Percentiles rank a stretch among this genome's conserved stretches.
phyloP scores from a whole-genome alignment of 2,797 vertebrate species.

The Vultur gryphus region DNA sequence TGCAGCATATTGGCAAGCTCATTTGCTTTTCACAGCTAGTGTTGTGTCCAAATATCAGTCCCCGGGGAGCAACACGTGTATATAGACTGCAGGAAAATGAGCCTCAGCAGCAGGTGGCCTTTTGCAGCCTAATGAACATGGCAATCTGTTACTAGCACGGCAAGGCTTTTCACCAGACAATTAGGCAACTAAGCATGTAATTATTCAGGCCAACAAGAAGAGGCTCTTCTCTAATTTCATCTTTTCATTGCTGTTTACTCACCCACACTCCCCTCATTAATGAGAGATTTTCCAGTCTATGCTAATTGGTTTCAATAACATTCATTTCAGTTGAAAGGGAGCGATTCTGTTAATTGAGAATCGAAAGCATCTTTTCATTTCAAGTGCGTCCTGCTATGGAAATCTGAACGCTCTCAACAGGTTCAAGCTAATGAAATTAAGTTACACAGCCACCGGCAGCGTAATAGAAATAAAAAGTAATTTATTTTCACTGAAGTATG shows the following conservation, averaged over 20 bases:
- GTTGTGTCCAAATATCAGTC: conserved; percentile 91
- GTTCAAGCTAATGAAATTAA: conserved; percentile 99
- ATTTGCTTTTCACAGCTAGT: conserved; percentile 96
- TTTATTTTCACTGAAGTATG: conserved; percentile 98
- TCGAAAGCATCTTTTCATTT: conserved; percentile 96
- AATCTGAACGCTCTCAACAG: conserved; percentile 95
- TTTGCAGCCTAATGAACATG: conserved; percentile 99
- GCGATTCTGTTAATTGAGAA: conserved; percentile 99
- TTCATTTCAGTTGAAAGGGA: conserved; percentile 99
- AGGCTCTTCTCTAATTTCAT: conserved; percentile 99
- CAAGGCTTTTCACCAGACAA: conserved; percentile 97
- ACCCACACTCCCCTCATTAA: conserved; percentile 99
- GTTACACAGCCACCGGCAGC: conserved; percentile 87
- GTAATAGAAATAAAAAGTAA: conserved; percentile 97
- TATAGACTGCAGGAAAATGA: conserved; percentile 86
- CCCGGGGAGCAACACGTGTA: conserved; percentile 90
- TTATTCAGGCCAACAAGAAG: conserved; percentile 99
- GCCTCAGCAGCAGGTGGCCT: conserved; percentile 99
- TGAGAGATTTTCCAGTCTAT: conserved; percentile 99
- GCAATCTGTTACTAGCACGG: conserved; percentile 98
- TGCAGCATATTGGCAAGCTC: conserved; percentile 98
- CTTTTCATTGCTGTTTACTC: conserved; percentile 99
- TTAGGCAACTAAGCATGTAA: conserved; percentile 99
- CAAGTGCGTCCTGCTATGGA: conserved; percentile 90
- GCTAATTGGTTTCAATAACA: conserved; percentile 99